Conservation (phyloP, 1,140 invertebrate genomes). For the Vanessa atalanta region DNA sequence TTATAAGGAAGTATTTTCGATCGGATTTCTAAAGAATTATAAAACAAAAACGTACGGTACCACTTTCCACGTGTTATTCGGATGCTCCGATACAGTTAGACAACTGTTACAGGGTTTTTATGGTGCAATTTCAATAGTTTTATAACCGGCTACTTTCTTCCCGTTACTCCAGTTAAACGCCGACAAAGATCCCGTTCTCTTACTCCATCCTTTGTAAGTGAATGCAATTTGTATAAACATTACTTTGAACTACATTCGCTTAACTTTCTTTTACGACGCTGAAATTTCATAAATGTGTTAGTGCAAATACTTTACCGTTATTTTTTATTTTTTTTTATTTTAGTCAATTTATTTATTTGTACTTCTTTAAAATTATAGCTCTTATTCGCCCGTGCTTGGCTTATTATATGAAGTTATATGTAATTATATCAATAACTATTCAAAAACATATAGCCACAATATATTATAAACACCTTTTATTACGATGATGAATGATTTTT, state of each 20-base stretch:
- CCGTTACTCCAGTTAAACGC: conserved; percentile 65
- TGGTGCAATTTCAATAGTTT: conserved; percentile 58
- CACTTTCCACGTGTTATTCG: conserved; percentile 28
- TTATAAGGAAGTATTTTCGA: no score
- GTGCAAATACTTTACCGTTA: conserved; percentile 10
- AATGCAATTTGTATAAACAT: conserved; percentile 25
- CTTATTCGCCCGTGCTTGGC: no score
- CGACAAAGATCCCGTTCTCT: conserved; percentile 58
- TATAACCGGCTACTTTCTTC: conserved; percentile 75
- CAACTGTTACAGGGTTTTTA: conserved; percentile 52
- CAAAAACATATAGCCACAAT: no score
- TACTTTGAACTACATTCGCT: conserved; percentile 29
- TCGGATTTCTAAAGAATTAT: no score
- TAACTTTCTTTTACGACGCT: conserved; percentile 31
- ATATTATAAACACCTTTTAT: no score
- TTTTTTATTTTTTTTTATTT: neutral
- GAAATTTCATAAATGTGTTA: neutral
- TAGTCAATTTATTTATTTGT: no score
- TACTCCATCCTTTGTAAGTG: conserved; percentile 39
- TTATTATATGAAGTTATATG: no score
- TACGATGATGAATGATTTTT: no score
- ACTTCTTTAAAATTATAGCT: no score
- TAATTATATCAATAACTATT: no score
- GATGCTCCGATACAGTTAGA: conserved; percentile 48
- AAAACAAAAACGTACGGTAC: conserved; percentile 14